These are phyloP conservation scores for Apeltes quadracus DNA, from an alignment of 2,113 vertebrate genomes.

Conservation along the genomic window DNA sequence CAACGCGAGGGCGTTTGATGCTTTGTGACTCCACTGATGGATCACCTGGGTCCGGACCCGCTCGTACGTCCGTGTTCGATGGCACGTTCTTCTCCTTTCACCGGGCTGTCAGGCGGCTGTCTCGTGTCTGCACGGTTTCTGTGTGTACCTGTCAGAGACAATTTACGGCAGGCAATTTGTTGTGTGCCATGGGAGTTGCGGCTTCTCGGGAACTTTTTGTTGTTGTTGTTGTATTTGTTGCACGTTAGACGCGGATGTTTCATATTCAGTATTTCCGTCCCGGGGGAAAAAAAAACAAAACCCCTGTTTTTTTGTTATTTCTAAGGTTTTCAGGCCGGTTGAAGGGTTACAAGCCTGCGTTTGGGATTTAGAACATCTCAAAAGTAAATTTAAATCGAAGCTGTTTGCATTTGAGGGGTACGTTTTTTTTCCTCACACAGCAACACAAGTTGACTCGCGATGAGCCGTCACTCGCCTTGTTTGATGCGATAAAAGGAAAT, in stretches of 20 bases:
- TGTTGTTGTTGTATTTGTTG: conserved; percentile 31
- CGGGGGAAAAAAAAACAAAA: conserved; percentile 12
- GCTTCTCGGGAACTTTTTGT: conserved; percentile 50
- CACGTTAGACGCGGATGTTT: conserved; percentile 28
- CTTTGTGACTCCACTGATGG: conserved; percentile 60
- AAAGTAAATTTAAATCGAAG: conserved; percentile 2
- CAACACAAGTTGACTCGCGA: conserved; percentile 29
- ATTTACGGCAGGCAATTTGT: conserved; percentile 75
- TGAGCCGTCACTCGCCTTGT: conserved; percentile 66
- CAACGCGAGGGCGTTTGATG: conserved; percentile 50
- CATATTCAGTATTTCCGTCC: conserved; percentile 8
- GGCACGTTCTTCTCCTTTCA: conserved; percentile 72
- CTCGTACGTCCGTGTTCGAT: conserved; percentile 73
- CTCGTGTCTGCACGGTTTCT: conserved; percentile 73
- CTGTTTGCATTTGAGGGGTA: conserved; percentile 17
- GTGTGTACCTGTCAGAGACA: conserved; percentile 70
- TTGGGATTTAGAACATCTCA: conserved; percentile 10
- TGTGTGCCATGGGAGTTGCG: conserved; percentile 59
- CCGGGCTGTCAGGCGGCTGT: conserved; percentile 69
- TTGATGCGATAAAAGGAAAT: conserved; percentile 60
- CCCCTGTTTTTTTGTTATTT: conserved; percentile 6
- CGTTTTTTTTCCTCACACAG: conserved; percentile 26
- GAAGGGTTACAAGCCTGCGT: conserved; percentile 7
- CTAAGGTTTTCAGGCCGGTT: conserved; percentile 19
- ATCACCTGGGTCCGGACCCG: conserved; percentile 52